Evolutionary conservation across 2,888 invertebrate genomes (phyloP).

Genomic region (Coelinius sp.): DNA sequence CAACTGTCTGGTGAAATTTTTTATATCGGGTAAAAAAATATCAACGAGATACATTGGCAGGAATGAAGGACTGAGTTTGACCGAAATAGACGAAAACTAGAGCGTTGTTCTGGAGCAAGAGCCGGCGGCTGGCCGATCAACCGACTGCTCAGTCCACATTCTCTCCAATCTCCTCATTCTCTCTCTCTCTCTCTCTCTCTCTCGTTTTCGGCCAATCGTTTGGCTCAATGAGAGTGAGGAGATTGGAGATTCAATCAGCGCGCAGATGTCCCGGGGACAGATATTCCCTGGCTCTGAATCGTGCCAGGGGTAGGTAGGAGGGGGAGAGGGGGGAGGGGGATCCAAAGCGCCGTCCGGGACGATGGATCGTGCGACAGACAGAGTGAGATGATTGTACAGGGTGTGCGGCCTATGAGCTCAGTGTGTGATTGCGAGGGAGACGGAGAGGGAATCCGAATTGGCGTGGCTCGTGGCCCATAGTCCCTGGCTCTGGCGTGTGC

Average conservation of each 20-base stretch:
- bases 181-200: conserved; percentile 26
- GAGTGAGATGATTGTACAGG: conserved; percentile 33
- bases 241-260: conserved; percentile 71
- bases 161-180: conserved; percentile 55
- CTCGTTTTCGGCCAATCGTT: conserved; percentile 50
- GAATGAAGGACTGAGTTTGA: conserved; percentile 15
- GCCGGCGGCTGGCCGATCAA: conserved; percentile 41
- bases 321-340: conserved; percentile 44
- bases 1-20: background rate
- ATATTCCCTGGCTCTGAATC: conserved; percentile 68
- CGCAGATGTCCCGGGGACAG: conserved; percentile 71
- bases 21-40: background rate
- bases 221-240: conserved; percentile 59
- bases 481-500: conserved; percentile 51
- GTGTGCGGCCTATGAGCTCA: conserved; percentile 9
- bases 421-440: conserved; percentile 35
- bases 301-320: conserved; percentile 54
- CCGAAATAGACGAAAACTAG: conserved; percentile 32
- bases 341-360: conserved; percentile 42
- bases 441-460: conserved; percentile 67
- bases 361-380: conserved; percentile 40
- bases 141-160: conserved; percentile 47
- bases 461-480: conserved; percentile 66
- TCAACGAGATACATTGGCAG: conserved; percentile 41
- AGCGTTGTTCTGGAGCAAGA: conserved; percentile 34